These are phyloP conservation scores for Microctenopoma stevenorrisi DNA, from an alignment of 2,797 vertebrate genomes.

Conservation along the genomic window DNA sequence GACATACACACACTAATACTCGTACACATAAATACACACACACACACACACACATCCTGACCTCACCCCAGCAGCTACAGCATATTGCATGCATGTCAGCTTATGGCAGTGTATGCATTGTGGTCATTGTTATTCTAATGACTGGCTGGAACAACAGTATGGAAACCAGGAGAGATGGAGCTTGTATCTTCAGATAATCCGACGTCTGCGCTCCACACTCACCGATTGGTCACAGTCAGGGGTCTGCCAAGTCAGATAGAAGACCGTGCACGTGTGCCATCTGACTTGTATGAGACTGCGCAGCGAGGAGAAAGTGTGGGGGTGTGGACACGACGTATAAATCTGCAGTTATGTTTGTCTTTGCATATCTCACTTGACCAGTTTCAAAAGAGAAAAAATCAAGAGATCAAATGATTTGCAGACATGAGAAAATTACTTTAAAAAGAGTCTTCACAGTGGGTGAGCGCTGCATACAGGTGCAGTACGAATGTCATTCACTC, in stretches of 20 bases:
- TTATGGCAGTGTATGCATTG: constrained; percentile 70
- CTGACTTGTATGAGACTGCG: constrained; percentile 23
- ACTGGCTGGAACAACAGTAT: constrained; percentile 82
- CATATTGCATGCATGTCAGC: constrained; percentile 77
- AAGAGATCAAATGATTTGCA: background rate
- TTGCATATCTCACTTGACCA: background rate
- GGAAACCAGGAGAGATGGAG: constrained; percentile 66
- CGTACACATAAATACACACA: constrained; percentile 4
- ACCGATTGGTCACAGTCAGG: constrained; percentile 80
- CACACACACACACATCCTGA: constrained; percentile 52
- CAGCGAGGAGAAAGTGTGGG: constrained; percentile 10
- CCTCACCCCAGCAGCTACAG: constrained; percentile 70
- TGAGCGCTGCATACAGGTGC: background rate
- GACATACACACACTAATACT: constrained; percentile 35
- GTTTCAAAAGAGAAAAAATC: background rate
- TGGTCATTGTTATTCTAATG: constrained; percentile 87
- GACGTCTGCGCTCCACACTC: constrained; percentile 69
- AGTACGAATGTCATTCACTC: background rate
- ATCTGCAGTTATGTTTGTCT: background rate
- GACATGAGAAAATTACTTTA: background rate
- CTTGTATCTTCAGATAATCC: constrained; percentile 82
- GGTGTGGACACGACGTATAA: background rate
- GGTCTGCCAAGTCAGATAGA: constrained; percentile 81
- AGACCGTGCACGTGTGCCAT: constrained; percentile 40
- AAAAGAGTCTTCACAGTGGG: background rate